Evolutionary conservation across 2,797 vertebrate species (phyloP), one percentile per base, ranked within the genome.

Genomic region (Rhinatrema bivittatum): DNA sequence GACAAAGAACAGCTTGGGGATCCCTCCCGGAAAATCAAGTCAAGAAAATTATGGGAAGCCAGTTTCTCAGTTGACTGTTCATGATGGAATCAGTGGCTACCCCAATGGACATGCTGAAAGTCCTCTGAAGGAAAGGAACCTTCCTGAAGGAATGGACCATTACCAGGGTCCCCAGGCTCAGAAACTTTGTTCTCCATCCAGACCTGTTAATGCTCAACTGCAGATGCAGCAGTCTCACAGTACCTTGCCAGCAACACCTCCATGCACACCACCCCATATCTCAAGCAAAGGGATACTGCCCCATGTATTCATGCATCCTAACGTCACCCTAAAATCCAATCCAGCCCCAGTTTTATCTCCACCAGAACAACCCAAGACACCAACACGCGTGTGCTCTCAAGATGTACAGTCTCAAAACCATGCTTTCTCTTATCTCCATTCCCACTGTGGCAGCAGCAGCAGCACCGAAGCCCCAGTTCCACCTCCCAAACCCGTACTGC

Each of bases 81-180:
- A 55, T 0, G 70, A 70, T 30, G 68, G 43, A 14, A 35, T 61
- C 39, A 66, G 65, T 0, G 34, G 63, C 42, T 53, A 16, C 5
- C 7, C 39, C 39, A 53, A 30, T 0, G 17, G 53, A 0, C 0
- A 42, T 0, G 16, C 22, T 8, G 36, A 58, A 41, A 78, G 81
- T 33, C 70, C 75, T 0, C 66, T 76, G 9, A 82, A 72, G 53
- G 90, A 95, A 46, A 85, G 91, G 46, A 96, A 92, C 65, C 67
- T 91, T 30, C 89, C 91, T 0, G 93, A 96, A 52, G 91, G 90
- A 45, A 90, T 73, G 0, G 86, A 87, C 27, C 81, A 84, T 36
- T 59, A 68, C 3, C 24, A 70, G n/a, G 30, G 56, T 21, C 52
- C 64, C 0, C 1, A 1, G 2, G 39, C 24, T 31, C 58, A 61